Base-by-base conservation (phyloP, 2,888 invertebrate species). In the Drosophila macrothrix region DNA sequence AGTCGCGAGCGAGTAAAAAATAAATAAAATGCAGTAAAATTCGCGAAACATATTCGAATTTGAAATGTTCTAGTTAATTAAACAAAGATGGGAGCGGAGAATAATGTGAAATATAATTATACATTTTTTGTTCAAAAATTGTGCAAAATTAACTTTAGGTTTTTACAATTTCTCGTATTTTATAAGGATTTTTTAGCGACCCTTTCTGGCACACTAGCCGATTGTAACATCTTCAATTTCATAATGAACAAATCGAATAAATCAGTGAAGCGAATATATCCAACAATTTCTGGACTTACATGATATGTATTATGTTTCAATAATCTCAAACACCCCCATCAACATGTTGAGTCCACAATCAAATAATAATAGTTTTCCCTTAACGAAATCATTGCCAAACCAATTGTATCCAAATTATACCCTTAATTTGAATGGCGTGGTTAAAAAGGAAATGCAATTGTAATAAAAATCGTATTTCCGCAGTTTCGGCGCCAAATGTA, bases 381-480 rank as follows among this genome's bases (percentile, higher is more conserved):
- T 41, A 14, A 12, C 65, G 31, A 28, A 29, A 0, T 41, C 19
- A 0, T 10, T 41, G 22, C 0, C 3, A 43, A 28, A 16, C 0
- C 5, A 12, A 33, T 52, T 49, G 31, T 49, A 35, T 29, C 22
- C 80, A 10, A 4, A 19, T 39, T 19, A n/a, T 53, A 68, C 69
- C 4, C 80, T 69, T 2, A 4, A 19, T 25, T 50, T 53, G 7
- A 12, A 37, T 28, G 9, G 39, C 4, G 46, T 25, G 55, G 35
- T 31, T 25, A 73, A 84, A 84, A 70, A 70, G 16, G 46, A 62
- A 49, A 50, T 46, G 59, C 65, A 77, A 75, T 85, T 88, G 88
- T 80, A 73, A 60, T 64, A 74, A 55, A 49, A 65, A 33, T 72
- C 72, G 67, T 52, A 72, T 67, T 67, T 78, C 81, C 77, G 81